Evolutionary conservation across 2,888 invertebrate genomes (phyloP).

Genomic region (Xylota sylvarum): DNA sequence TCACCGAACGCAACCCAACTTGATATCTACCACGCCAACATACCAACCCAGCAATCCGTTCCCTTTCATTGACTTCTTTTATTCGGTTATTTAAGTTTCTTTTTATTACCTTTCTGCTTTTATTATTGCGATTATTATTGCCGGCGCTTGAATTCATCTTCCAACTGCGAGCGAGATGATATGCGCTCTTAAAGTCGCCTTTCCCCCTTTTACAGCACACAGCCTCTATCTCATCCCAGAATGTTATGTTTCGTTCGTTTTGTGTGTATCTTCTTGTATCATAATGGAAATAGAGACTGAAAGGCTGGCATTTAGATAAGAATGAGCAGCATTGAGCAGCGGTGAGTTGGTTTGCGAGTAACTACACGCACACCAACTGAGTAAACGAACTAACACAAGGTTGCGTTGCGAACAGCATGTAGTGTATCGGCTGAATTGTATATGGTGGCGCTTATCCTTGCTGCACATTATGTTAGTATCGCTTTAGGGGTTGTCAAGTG

Average conservation of each 20-base stretch:
- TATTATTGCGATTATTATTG: conserved; percentile 70
- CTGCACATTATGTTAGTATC: conserved; percentile 68
- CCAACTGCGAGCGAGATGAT: conserved; percentile 2
- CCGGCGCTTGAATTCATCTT: conserved; percentile 65
- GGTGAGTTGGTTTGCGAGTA: conserved; percentile 23
- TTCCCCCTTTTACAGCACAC: not conserved
- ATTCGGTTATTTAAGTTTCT: conserved; percentile 47
- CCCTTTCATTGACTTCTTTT: conserved; percentile 45
- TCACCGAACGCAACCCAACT: not conserved
- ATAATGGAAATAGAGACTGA: conserved; percentile 86
- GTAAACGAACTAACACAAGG: not conserved
- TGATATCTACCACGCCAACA: conserved; percentile 20
- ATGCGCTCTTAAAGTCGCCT: conserved; percentile 45
- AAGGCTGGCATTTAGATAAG: conserved; percentile 85
- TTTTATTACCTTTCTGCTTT: conserved; percentile 70
- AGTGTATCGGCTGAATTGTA: conserved; percentile 22
- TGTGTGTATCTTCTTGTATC: conserved; percentile 83
- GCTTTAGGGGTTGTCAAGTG: conserved; percentile 73
- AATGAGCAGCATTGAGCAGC: conserved; percentile 72
- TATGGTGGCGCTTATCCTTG: conserved; percentile 70
- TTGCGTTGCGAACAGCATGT: conserved; percentile 7
- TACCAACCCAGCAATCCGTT: conserved; percentile 30
- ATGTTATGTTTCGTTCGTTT: conserved; percentile 76
- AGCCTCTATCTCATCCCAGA: conserved; percentile 1
- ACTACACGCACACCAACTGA: not conserved